phyloP scores from a whole-genome alignment of 1,140 invertebrate genomes.

The Pseudomyrmex sp. region DNA sequence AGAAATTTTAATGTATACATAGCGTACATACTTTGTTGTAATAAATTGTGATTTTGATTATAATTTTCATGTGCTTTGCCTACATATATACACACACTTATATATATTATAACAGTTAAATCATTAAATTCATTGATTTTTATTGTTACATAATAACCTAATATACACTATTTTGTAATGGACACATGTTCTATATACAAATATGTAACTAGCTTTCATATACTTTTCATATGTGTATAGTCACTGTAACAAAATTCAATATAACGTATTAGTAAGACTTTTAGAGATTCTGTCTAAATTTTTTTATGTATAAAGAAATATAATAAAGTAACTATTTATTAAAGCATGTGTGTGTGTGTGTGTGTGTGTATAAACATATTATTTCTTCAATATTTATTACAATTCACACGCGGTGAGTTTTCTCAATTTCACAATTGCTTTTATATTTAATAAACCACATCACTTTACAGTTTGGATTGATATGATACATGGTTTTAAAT shows the following conservation, averaged over 20 bases:
- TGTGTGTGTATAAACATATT: slow-evolving; percentile 35
- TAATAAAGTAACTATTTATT: slow-evolving; percentile 71
- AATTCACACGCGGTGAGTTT: slow-evolving; percentile 6
- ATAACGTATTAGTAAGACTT: slow-evolving; percentile 26
- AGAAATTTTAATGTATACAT: too few species aligned
- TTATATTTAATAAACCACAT: slow-evolving; percentile 9
- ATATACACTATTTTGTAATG: slow-evolving; percentile 42
- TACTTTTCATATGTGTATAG: slow-evolving; percentile 52
- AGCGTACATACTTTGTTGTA: too few species aligned
- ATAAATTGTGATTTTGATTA: too few species aligned
- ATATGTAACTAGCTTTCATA: slow-evolving; percentile 44
- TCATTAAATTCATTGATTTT: slow-evolving; percentile 25
- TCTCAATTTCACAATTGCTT: slow-evolving; percentile 21
- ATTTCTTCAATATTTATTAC: slow-evolving; percentile 50
- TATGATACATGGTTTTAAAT: slow-evolving; percentile 32
- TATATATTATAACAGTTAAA: slow-evolving; percentile 3
- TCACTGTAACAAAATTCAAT: slow-evolving; percentile 47
- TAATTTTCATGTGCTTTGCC: too few species aligned
- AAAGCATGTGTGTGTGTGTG: slow-evolving; percentile 31
- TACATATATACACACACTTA: too few species aligned
- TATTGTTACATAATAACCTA: slow-evolving; percentile 13
- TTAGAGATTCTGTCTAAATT: slow-evolving; percentile 48
- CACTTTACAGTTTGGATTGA: slow-evolving; percentile 11
- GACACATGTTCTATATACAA: slow-evolving; percentile 29
- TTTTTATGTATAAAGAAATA: slow-evolving; percentile 64